Base-by-base conservation (phyloP, 2,888 invertebrate species). In the Sphecodes monilicornis region DNA sequence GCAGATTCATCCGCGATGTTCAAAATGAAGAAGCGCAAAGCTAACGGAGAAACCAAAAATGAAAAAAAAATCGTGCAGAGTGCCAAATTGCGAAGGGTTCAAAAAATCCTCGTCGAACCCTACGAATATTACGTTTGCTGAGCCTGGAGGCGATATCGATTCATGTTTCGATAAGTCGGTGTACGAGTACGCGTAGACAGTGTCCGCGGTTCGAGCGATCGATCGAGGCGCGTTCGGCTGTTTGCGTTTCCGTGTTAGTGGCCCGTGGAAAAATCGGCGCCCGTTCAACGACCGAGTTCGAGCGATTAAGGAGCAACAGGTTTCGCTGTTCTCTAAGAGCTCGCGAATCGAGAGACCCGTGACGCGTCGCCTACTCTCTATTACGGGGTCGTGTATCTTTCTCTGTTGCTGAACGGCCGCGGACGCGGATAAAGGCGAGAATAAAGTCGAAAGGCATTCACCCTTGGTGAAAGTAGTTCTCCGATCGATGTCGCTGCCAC, bases 401-500 rank as follows among this genome's bases (percentile, higher is more conserved):
- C 85, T 78, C 86, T 82, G 75, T 73, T 74, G 80, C 81, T 76
- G 82, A 82, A 85, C 77, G 78, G 81, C 86, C 85, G 80, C 86
- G 89, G 85, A 84, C 72, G 89, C 90, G 90, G 85, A 89, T 88
- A 85, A 91, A 89, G 90, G 90, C 88, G 88, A 90, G 91, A 88
- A 90, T 90, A 90, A 90, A 90, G 91, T 90, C 84, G 90, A 90
- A 90, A 92, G 92, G 88, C 92, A 91, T 92, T 93, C 91, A 93
- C 93, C 93, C 91, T 92, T 89, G 91, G 92, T 92, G 92, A 93
- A 93, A 93, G 92, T 93, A 89, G 88, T 90, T 88, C 85, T 87
- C 82, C 90, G 91, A 89, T 91, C 88, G 88, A 90, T 90, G 90
- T 86, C 90, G 86, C 83, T 79, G 75, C 73, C 72, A 57, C 78